These are phyloP conservation scores for Torymus texanus DNA, from an alignment of 2,888 invertebrate species.

Conservation along the genomic window DNA sequence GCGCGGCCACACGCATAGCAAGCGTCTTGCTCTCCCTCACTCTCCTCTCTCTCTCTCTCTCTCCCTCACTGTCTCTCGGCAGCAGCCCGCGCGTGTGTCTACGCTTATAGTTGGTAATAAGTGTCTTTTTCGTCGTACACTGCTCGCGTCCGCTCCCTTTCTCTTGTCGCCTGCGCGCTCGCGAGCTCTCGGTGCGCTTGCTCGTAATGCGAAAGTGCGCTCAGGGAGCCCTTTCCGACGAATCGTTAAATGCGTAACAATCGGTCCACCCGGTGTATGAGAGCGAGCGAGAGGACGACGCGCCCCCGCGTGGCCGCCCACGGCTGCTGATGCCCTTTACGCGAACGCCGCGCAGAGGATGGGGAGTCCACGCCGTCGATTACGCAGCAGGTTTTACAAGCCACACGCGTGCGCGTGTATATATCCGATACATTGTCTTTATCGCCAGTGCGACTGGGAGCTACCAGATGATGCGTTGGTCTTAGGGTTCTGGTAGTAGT, in stretches of 20 bases:
- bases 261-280: conserved; percentile 50
- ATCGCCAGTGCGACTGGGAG: no score
- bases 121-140: conserved; percentile 45
- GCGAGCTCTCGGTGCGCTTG: neutral
- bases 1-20: conserved; percentile 63
- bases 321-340: no score
- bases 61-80: neutral
- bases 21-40: conserved; percentile 22
- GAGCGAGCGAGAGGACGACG: no score
- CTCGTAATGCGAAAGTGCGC: conserved; percentile 24
- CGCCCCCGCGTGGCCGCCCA: neutral
- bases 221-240: conserved; percentile 40
- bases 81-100: neutral
- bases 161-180: neutral
- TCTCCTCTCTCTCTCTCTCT: conserved; percentile 6
- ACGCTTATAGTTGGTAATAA: conserved; percentile 41
- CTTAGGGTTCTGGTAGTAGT: no score
- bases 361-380: neutral
- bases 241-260: conserved; percentile 59
- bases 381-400: conserved; percentile 21
- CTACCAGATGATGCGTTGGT: no score
- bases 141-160: neutral
- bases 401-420: neutral
- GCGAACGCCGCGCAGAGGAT: no score
- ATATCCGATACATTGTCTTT: no score